Percentiles rank a stretch among this genome's conserved stretches.
These are phyloP conservation scores for Hipparchia semele DNA, from an alignment of 2,888 invertebrate genomes.

Conservation along the genomic window DNA sequence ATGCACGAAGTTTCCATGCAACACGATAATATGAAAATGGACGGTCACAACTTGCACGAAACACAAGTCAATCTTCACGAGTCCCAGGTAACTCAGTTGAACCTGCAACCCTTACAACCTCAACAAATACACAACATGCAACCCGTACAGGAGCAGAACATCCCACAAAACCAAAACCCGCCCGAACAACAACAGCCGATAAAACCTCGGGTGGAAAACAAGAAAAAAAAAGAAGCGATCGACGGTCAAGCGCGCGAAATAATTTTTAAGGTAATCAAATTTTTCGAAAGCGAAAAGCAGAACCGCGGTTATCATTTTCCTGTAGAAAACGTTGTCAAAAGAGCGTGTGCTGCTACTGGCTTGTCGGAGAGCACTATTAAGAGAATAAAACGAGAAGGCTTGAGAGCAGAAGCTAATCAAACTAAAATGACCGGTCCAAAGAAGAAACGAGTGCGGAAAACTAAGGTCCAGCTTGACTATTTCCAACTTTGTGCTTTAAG, in stretches of 20 bases:
- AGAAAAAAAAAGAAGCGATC: conserved; percentile 76
- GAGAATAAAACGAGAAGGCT: conserved; percentile 71
- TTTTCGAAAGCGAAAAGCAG: conserved; percentile 78
- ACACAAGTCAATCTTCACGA: conserved; percentile 29
- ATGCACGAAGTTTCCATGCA: conserved; percentile 33
- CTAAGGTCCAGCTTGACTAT: conserved; percentile 74
- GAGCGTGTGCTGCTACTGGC: conserved; percentile 75
- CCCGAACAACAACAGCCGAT: conserved; percentile 31
- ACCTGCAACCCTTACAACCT: conserved; percentile 23
- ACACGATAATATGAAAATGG: conserved; percentile 29
- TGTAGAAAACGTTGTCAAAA: conserved; percentile 74
- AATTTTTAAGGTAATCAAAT: conserved; percentile 75
- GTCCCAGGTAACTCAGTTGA: conserved; percentile 32
- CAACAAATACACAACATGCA: conserved; percentile 32
- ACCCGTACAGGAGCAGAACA: conserved; percentile 31
- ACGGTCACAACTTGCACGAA: conserved; percentile 16
- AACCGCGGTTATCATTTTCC: conserved; percentile 76
- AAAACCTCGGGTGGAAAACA: conserved; percentile 59
- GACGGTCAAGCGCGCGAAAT: conserved; percentile 76
- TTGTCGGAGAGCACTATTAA: conserved; percentile 76
- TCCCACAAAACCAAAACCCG: conserved; percentile 33
- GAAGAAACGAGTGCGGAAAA: conserved; percentile 73
- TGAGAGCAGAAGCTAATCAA: conserved; percentile 72
- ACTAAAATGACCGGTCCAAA: conserved; percentile 75
- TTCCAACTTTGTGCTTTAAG: conserved; percentile 72